Base-by-base conservation (phyloP, 2,797 vertebrate genomes). In the Otolemur crassicaudatus region DNA sequence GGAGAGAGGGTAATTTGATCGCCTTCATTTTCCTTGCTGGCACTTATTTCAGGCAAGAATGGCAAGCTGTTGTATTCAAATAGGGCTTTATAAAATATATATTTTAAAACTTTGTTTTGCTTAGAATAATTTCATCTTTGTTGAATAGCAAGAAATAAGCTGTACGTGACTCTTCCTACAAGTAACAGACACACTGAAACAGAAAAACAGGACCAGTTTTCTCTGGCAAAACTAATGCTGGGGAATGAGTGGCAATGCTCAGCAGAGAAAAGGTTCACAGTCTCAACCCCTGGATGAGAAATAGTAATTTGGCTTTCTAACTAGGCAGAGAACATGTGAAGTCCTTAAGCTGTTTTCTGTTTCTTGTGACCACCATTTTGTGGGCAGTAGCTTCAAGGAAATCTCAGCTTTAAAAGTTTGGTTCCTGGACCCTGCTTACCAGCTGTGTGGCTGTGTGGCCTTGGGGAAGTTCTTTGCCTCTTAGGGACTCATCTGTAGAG, bases 1-100 rank as follows among this genome's bases (percentile, higher is more conserved):
- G 89, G 98, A 95, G 98, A 98, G 96, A 96, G 97, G 97, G 98
- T 98, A 98, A 99, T 99, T 99, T 98, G 98, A 99, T 98, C 98
- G 85, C 98, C 98, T 98, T 98, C 97, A 84, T 98, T 98, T 98
- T 95, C 97, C 97, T 98, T 95, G 80, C 97, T 96, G 98, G 97
- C 98, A 97, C 97, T 97, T 98, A 97, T 97, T 94, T 97, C 11
- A 6, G 98, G 97, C 56, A 93, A 97, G 98, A 97, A 97, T 95
- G 96, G 98, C 97, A 96, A 98, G 98, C 97, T 97, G 96, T 97
- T 98, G 96, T 97, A 98, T 98, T 98, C 97, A 98, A 98, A 98
- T 90, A 87, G 91, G 94, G 77, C 90, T 94, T 94, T 53, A 72
- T 97, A 96, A 96, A 96, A 98, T 96, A 94, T 88, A 96, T 97